Evolutionary conservation across 2,113 vertebrate species (phyloP), one percentile per base, ranked within the genome.

Genomic region (Leucopsar rothschildi): DNA sequence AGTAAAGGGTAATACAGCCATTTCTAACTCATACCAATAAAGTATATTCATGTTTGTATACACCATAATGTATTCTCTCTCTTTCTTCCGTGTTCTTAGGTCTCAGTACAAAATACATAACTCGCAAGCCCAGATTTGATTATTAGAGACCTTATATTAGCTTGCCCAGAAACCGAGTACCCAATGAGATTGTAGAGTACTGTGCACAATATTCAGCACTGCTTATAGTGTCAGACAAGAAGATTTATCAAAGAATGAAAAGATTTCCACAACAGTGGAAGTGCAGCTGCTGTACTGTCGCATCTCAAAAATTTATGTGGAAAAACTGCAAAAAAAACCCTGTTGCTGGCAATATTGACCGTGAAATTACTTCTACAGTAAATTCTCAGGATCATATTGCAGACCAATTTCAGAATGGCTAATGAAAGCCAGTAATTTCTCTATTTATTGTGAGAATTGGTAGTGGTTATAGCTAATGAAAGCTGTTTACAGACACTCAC

Each of bases 401-500:
- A 81, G 91, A 88, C 89, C 90, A 85, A 85, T 98, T 97, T 97
- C 94, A 97, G 83, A 97, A 97, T 87, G 97, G 96, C 96, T 97
- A 96, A 98, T 98, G 93, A 96, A 96, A 97, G 89, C 64, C 85
- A 96, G 87, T 97, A 95, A 93, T 95, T 97, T 98, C 96, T 95
- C 97, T 97, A 91, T 97, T 97, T 96, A 96, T 90, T 96, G 84
- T 98, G 96, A 97, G 97, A 97, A 96, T 93, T 45, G 92, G 88
- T 98, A 94, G 95, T 97, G 97, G 97, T 97, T 97, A 97, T 93
- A 87, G 93, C 96, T 98, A 98, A 98, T 97, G 97, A 98, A 94
- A 91, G 92, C 86, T 96, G 89, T 97, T 98, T 98, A 98, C 98
- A 98, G 97, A 97, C 96, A 98, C 97, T 99, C 97, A 99, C 98